A percentile compares a stretch with the other conserved stretches of the same genome.
Conservation (phyloP, 2,113 vertebrate genomes). For the Rhabdomys dilectus region DNA sequence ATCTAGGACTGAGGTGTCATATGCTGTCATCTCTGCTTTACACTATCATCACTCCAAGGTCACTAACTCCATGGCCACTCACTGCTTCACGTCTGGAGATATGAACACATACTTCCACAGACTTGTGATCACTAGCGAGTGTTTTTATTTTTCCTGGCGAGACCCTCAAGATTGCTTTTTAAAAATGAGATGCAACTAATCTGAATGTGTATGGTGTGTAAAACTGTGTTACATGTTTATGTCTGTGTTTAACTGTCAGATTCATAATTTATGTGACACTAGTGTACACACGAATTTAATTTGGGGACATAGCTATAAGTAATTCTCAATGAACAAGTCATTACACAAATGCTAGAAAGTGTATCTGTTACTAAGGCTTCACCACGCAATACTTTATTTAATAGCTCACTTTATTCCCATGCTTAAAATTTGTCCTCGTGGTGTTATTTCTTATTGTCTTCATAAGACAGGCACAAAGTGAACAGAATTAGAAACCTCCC, state of each 20-base stretch:
- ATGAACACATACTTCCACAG: background rate
- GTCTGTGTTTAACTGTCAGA: background rate
- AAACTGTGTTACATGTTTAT: too few species aligned
- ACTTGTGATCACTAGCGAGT: fast-evolving
- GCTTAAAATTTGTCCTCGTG: background rate
- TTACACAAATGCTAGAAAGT: background rate
- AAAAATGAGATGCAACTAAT: background rate
- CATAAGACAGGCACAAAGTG: background rate
- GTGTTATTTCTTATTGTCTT: background rate
- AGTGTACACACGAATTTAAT: background rate
- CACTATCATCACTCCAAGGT: too few species aligned
- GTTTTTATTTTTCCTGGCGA: background rate
- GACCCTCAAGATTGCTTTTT: background rate
- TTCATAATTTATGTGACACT: background rate
- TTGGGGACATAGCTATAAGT: background rate
- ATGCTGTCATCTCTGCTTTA: background rate
- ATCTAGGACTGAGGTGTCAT: background rate
- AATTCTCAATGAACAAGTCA: background rate
- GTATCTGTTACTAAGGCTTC: background rate
- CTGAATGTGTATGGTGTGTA: background rate
- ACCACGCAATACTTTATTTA: background rate
- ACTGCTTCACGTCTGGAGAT: background rate
- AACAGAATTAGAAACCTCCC: background rate
- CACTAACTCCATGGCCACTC: too few species aligned
- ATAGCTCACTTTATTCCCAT: background rate